Evolutionary conservation across 2,113 vertebrate species (phyloP), one percentile per base, ranked within the genome.

Genomic region (Morone chrysops): DNA sequence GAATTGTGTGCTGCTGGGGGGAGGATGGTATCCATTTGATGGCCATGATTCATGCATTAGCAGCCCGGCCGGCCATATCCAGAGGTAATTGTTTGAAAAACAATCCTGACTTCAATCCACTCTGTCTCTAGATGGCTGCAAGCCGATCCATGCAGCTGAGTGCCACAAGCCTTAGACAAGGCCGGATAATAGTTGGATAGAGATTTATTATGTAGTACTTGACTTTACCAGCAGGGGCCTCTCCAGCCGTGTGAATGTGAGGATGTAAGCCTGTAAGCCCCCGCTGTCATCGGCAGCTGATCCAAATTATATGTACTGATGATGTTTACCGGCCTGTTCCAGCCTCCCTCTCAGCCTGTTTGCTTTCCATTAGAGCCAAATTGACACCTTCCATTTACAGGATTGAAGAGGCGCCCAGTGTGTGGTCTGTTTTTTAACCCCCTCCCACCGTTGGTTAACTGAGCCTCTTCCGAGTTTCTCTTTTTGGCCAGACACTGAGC

Each of bases 321-420:
- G 70, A 79, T 81, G 85, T 88, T 89, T 87, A 63, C 89, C 6
- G 61, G 65, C 68, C 80, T n/a, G 63, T 57, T 67, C 13, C 75
- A 50, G 61, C 54, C 66, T 48, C 65, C 48, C 40, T 70, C 75
- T 31, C 41, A n/a, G 45, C 41, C 57, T 70, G 83, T 89, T 90
- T 84, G 56, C 65, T 78, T 78, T 86, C 78, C 73, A 86, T 87
- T 85, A 86, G 68, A 72, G 83, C 16, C 74, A 11, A 60, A 76
- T 68, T 75, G 72, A 85, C 82, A 82, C 67, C 69, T 76, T 69
- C 61, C 81, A 56, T 72, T 80, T 81, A 51, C 63, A 75, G 72
- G 70, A 76, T 60, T 6, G 69, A 75, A 47, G 75, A 75, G 40
- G 74, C 56, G 1, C 53, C 81, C 57, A 18, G 40, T 43, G 71